Base-by-base conservation (phyloP, 2,888 invertebrate genomes). In the Orthosia gothica region DNA sequence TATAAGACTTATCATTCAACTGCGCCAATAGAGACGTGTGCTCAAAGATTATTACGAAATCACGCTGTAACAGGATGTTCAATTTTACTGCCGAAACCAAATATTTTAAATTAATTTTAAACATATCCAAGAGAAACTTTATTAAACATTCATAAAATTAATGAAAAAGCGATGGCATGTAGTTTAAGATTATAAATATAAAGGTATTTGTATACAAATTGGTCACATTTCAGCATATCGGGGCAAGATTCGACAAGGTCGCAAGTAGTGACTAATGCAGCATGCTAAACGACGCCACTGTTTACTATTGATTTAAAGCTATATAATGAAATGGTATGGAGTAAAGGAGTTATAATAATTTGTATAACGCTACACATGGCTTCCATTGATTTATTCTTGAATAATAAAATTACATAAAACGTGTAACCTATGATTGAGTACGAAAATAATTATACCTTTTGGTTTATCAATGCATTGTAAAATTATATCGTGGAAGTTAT, bases 241-340 rank as follows among this genome's bases (percentile, higher is more conserved):
- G 83, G 76, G 78, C 79, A 85, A 79, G 74, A 70, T 79, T 72
- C 23, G 23, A 18, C 81, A 86, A 86, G 86, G 86, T 84, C 86
- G 32, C 70, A 62, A 57, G 54, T 78, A 59, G 70, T 85, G 85
- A 83, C 70, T 84, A 76, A 81, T 70, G 32, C 58, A 62, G 15
- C 45, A 61, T 45, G 63, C 55, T 73, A 74, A 64, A 61, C 58
- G 54, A 57, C 50, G 20, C 23, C n/a, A 26, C 26, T 73, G 55
- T 74, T 82, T 80, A 71, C 73, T 73, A 76, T 63, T 75, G 54
- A 40, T 71, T 76, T 64, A 70, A 26, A 54, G 59, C 23, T 77
- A 66, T 55, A 55, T 57, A 74, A 58, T 70, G 58, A 59, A 54
- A 49, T 66, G 45, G 47, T 67, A 40, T 26, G 26, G 11, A 59